Evolutionary conservation across 2,797 vertebrate genomes (phyloP), one percentile per base, ranked within the genome.

Genomic region (Peromyscus eremicus): DNA sequence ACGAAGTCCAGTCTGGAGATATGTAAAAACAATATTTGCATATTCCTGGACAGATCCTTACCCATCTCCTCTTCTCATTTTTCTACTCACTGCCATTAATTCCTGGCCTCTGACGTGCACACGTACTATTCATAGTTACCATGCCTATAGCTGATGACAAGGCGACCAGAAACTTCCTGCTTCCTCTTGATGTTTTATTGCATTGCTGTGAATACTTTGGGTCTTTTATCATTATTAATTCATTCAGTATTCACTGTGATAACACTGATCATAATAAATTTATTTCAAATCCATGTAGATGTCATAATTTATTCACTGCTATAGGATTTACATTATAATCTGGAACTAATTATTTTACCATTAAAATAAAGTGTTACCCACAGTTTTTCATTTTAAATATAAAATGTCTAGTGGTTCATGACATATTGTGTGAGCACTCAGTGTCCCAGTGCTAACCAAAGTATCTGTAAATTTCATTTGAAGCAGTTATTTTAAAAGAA

Each of bases 211-310:
- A 97, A 96, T 96, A 93, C 94, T 97, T 97, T 91, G 71, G 92
- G 64, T 96, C 95, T 95, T 97, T 97, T 88, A 89, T 96, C 96
- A 94, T 97, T 97, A 96, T 96, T 97, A 98, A 97, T 98, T 97
- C 97, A 98, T 97, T 97, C 95, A 96, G 87, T 97, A 98, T 98
- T 98, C 97, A 97, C 92, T 92, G 91, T 95, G 19, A 92, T 97
- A 97, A 95, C 97, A 97, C 96, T 97, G 92, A 96, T 94, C 62
- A 95, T 94, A 96, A 91, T 98, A 97, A 97, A 97, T 98, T 97
- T 97, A 97, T 98, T 97, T 98, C 95, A 85, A 97, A 94, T 97
- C 96, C 90, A 90, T 73, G 46, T 95, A 82, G 84, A 92, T 96
- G 95, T 80, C 68, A 76, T 96, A 75, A 97, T 98, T 97, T 97